phyloP scores from a whole-genome alignment of 2,113 vertebrate species.

The Ciconia maguari region DNA sequence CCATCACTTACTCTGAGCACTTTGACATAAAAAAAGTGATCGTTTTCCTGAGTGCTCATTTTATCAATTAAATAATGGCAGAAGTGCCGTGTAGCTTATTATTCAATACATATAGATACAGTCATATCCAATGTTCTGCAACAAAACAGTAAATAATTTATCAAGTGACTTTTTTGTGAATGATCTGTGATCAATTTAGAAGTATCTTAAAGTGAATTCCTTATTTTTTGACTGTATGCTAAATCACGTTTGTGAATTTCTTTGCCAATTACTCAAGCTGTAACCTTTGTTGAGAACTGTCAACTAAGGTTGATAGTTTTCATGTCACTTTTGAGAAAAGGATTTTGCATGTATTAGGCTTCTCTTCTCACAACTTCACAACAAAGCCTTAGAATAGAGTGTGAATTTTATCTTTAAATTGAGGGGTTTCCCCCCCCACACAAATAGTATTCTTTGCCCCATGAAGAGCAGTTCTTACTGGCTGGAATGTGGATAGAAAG shows the following conservation, averaged over 20 bases:
- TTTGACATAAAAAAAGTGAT: conserved; percentile 38
- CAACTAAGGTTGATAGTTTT: background rate
- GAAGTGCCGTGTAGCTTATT: background rate
- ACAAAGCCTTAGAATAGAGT: background rate
- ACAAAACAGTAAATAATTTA: background rate
- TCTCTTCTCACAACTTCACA: background rate
- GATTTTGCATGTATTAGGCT: background rate
- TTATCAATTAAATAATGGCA: conserved; percentile 40
- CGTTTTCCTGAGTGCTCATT: conserved; percentile 20
- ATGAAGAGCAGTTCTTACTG: background rate
- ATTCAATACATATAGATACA: background rate
- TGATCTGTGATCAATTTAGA: background rate
- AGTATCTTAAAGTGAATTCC: background rate
- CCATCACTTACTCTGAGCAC: conserved; percentile 26
- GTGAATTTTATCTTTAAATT: background rate
- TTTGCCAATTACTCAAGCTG: background rate
- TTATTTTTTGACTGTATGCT: background rate
- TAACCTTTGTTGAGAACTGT: background rate
- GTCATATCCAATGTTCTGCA: background rate
- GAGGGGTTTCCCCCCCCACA: rapidly evolving
- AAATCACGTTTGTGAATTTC: background rate
- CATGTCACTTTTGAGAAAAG: background rate
- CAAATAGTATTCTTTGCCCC: background rate
- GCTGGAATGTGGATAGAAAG: background rate
- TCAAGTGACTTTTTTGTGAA: background rate